Evolutionary conservation across 2,888 invertebrate genomes (phyloP), one percentile per base, ranked within the genome.

Genomic region (Scaptomyza reducta): DNA sequence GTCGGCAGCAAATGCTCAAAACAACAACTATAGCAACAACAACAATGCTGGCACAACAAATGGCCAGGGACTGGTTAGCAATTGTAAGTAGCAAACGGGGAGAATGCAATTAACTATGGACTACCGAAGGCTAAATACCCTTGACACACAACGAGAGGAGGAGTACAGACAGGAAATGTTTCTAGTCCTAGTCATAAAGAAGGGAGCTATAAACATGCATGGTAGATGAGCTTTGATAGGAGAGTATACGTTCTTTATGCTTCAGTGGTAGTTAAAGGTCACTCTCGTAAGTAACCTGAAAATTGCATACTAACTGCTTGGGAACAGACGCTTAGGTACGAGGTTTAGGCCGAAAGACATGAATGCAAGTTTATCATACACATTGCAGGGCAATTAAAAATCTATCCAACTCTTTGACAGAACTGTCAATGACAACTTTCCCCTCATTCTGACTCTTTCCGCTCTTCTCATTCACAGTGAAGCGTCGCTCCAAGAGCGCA

Each of bases 401-500:
- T 31, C n/a, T 10, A 14, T 18, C 5, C 25, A 61, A 44, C 46
- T 50, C 44, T 35, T 29, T 61, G 61, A 61, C 61, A 61, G 61
- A 49, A 46, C 53, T 31, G 38, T 41, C 40, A 61, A 63, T 51
- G 49, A 2, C 40, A 29, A 31, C 0, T 33, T 33, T 35, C 42
- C 46, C 16, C 40, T 16, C 38, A 25, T 9, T 22, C 2, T 18
- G n/a, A 10, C 16, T 31, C 22, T 16, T 11, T 1, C 13, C 45
- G 4, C n/a, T 4, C 27, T 38, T 4, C 2, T 6, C 50, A 14
- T n/a, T 11, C 22, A 13, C 74, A 91, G 92, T 90, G 63, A 92
- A 92, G 77, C 91, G 91, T 33, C 91, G 92, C 63, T 92, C 92
- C 54, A 92, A 92, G 84, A 92, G 92, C 89, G 92, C 92, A 83